Evolutionary conservation across 2,797 vertebrate species (phyloP).

Genomic region (Chlorospingus flavigularis): DNA sequence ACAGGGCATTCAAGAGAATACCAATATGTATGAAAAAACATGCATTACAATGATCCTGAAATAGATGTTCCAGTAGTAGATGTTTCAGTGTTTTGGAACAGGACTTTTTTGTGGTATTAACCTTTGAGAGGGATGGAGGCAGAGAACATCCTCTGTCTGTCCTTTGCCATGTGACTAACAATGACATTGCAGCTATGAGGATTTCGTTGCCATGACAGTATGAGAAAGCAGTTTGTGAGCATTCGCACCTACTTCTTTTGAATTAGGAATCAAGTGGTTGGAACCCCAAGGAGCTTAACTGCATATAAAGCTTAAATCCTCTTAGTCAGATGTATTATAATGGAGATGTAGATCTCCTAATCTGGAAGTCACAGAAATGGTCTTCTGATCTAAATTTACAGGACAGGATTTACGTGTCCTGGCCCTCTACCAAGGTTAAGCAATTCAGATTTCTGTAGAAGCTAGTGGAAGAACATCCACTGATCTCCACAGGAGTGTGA

Average conservation of each 20-base stretch:
- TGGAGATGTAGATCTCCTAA: not conserved
- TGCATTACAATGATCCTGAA: not conserved
- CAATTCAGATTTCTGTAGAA: not conserved
- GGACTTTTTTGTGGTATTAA: not conserved
- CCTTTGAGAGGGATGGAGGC: not conserved
- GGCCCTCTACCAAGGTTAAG: not conserved
- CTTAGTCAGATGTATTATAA: not conserved
- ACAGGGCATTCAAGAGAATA: not conserved
- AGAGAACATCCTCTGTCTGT: conserved; percentile 5
- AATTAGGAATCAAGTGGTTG: conserved; percentile 11
- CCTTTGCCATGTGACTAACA: not conserved
- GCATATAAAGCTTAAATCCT: not conserved
- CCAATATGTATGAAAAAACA: not conserved
- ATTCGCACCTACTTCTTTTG: conserved; percentile 28
- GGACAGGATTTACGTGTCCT: not conserved
- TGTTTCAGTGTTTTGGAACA: not conserved
- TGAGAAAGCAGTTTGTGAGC: not conserved
- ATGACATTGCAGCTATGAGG: not conserved
- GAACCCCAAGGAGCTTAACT: conserved; percentile 7
- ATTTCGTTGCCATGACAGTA: conserved; percentile 30
- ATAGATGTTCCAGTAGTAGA: not conserved
- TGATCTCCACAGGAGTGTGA: not conserved
- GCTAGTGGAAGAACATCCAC: not conserved
- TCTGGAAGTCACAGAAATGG: not conserved
- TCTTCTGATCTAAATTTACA: not conserved